These are phyloP conservation scores for Watsonalla cultraria DNA, from an alignment of 2,888 invertebrate genomes.

Conservation along the genomic window DNA sequence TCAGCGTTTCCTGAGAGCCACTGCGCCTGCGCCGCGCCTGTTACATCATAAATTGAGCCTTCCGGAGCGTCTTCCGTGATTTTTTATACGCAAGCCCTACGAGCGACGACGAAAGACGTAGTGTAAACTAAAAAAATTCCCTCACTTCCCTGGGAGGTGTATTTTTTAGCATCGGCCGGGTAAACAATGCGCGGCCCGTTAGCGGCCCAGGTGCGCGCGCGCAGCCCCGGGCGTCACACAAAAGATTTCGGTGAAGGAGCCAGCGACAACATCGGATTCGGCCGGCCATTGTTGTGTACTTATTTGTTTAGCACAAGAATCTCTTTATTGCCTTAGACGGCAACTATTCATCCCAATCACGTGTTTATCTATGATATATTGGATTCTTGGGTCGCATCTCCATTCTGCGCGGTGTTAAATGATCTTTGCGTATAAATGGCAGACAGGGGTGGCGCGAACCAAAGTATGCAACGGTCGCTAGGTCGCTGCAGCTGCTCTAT, in stretches of 20 bases:
- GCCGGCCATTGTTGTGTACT: slow-evolving; percentile 50
- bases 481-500: slow-evolving; percentile 53
- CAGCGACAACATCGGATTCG: slow-evolving; percentile 53
- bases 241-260: slow-evolving; percentile 72
- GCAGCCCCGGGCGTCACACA: slow-evolving; percentile 61
- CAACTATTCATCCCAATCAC: slow-evolving; percentile 42
- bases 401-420: slow-evolving; percentile 33
- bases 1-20: slow-evolving; percentile 61
- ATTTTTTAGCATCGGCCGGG: slow-evolving; percentile 57
- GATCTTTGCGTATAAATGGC: slow-evolving; percentile 33
- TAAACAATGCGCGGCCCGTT: slow-evolving; percentile 62
- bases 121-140: slow-evolving; percentile 65
- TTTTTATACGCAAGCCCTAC: slow-evolving; percentile 65
- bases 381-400: slow-evolving; percentile 47
- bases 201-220: slow-evolving; percentile 61
- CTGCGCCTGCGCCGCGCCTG: slow-evolving; percentile 54
- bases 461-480: slow-evolving; percentile 30
- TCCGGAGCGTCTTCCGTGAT: slow-evolving; percentile 70
- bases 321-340: slow-evolving; percentile 49
- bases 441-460: slow-evolving; percentile 31
- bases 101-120: slow-evolving; percentile 65
- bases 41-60: slow-evolving; percentile 73
- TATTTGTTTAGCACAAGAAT: slow-evolving; percentile 64
- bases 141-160: slow-evolving; percentile 57
- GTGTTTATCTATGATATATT: slow-evolving; percentile 68